phyloP scores from a whole-genome alignment of 1,140 invertebrate species.

The Palaemon carinicauda region DNA sequence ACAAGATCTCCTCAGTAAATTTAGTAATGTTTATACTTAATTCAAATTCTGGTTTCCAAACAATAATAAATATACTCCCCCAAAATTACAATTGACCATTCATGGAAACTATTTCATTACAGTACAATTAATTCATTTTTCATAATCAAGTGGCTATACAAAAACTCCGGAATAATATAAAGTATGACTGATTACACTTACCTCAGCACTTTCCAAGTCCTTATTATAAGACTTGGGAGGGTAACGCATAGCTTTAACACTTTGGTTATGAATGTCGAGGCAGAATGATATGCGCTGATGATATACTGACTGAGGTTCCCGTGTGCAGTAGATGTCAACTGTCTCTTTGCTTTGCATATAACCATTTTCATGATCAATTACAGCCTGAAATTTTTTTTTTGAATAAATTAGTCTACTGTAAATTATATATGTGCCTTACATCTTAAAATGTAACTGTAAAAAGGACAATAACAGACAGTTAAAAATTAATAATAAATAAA shows the following conservation, averaged over 20 bases:
- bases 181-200: constrained; percentile 59
- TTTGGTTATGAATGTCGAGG: constrained; percentile 97
- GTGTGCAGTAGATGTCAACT: constrained; percentile 95
- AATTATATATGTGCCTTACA: not conserved
- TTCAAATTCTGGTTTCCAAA: too few relatives aligned
- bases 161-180: not conserved
- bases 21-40: too few relatives aligned
- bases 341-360: constrained; percentile 98
- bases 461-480: too few relatives aligned
- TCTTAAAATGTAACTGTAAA: not conserved
- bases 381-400: constrained; percentile 56
- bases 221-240: constrained; percentile 99
- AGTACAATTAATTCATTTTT: too few relatives aligned
- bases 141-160: not conserved
- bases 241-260: constrained; percentile 97
- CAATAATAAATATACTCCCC: too few relatives aligned
- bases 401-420: not conserved
- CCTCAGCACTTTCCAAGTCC: constrained; percentile 95
- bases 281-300: constrained; percentile 98
- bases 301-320: constrained; percentile 95
- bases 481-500: too few relatives aligned
- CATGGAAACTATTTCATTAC: too few relatives aligned
- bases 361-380: constrained; percentile 90
- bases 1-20: too few relatives aligned
- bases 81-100: too few relatives aligned